Conservation (phyloP, 2,888 invertebrate species). For the Electrophaes corylata region DNA sequence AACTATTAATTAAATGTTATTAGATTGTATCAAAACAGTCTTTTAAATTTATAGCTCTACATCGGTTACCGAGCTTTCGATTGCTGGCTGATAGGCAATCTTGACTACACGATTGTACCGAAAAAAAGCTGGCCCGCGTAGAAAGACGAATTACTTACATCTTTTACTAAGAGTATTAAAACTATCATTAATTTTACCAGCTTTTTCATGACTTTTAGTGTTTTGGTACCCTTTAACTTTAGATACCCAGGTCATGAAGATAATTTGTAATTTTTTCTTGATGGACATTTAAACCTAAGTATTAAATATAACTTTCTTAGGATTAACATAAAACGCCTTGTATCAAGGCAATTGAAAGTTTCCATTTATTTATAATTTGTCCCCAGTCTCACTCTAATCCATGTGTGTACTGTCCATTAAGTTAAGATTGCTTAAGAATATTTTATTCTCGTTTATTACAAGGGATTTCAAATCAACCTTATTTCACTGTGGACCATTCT, state of each 20-base stretch:
- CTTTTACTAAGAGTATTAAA: not conserved
- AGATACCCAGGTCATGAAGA: too few relatives aligned
- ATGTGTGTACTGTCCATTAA: not conserved
- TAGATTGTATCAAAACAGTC: conserved; percentile 4
- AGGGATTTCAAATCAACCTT: not conserved
- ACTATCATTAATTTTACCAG: not conserved
- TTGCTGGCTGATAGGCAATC: conserved; percentile 65
- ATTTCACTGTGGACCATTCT: not conserved
- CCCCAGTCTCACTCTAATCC: not conserved
- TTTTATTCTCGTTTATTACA: not conserved
- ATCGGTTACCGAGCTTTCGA: conserved; percentile 56
- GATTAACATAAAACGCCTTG: too few relatives aligned
- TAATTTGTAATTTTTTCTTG: too few relatives aligned
- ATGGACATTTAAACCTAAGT: too few relatives aligned
- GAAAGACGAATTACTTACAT: conserved; percentile 44
- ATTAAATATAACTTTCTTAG: too few relatives aligned
- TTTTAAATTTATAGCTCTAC: conserved; percentile 46
- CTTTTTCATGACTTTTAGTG: not conserved
- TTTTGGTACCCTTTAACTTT: not conserved
- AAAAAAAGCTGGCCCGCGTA: conserved; percentile 60
- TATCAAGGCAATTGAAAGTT: too few relatives aligned
- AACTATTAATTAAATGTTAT: not conserved
- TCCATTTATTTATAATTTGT: not conserved
- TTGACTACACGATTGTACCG: conserved; percentile 62
- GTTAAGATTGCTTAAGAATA: not conserved